Conservation (phyloP, 35 echinoderm and acorn worm species). For the Stichopus chloronotus region DNA sequence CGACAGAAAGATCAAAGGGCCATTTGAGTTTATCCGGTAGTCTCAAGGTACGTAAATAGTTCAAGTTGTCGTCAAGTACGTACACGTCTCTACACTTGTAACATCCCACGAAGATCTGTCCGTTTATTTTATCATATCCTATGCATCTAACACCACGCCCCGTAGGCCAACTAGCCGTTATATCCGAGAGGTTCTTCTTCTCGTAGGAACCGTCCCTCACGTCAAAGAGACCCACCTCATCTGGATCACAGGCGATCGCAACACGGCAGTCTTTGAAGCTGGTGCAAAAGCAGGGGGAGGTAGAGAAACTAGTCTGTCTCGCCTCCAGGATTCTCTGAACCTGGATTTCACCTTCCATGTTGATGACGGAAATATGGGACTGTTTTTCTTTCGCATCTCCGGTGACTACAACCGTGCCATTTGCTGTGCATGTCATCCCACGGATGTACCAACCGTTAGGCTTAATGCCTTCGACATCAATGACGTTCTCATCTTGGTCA, state of each 20-base stretch:
- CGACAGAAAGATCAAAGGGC: not conserved
- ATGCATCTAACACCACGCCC: slow-evolving; percentile 3
- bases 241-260: slow-evolving; percentile 4
- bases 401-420: not conserved
- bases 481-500: not conserved
- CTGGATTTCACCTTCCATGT: not conserved
- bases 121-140: slow-evolving; percentile 4
- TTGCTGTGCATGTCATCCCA: slow-evolving; percentile 4
- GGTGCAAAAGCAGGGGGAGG: not conserved
- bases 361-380: not conserved
- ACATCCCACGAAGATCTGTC: slow-evolving; percentile 6
- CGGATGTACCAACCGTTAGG: not conserved
- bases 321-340: not conserved
- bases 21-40: slow-evolving; percentile 10
- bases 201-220: not conserved
- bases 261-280: not conserved
- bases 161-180: not conserved
- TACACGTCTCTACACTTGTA: slow-evolving; percentile 22
- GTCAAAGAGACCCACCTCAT: slow-evolving; percentile 6
- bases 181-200: not conserved
- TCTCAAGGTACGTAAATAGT: not conserved
- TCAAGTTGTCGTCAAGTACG: slow-evolving; percentile 11
- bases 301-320: not conserved
- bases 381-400: not conserved
- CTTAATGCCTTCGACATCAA: not conserved